Evolutionary conservation across 2,888 invertebrate genomes (phyloP), one percentile per base, ranked within the genome.

Genomic region (Tenthredo scrophulariae): DNA sequence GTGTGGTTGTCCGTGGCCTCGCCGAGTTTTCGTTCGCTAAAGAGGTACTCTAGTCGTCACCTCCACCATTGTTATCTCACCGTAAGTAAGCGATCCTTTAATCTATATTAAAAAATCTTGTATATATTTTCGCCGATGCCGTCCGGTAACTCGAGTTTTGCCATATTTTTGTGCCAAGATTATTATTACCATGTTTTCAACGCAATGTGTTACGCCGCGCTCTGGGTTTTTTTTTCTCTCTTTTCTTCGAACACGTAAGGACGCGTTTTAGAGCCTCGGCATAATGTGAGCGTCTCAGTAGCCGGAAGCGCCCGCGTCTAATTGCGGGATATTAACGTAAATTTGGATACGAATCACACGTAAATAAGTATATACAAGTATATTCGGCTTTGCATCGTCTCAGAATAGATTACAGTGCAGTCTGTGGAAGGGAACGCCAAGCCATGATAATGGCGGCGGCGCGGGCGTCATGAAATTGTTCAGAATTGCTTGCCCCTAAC

Each of bases 371-470:
- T 13, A 26, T 22, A 62, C 0, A 13, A 26, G 22, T 62, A 62
- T 4, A 62, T 13, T 13, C 26, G 62, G 26, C 22, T 62, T 13
- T 7, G 26, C 26, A 22, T 22, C 7, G 9, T 62, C 26, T 62
- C 26, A 2, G 62, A 26, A 4, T 26, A 26, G 26, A 62, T 62
- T 18, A 15, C 15, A 15, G 33, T 70, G n/a, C 70, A 26, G 6
- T n/a, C 13, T 29, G 70, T 33, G 7, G 22, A 18, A 18, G 33
- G 70, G n/a, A 70, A 70, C 33, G 37, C 70, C 29, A 29, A 67
- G 37, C 70, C 70, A 6, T 15, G 18, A 33, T 29, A 70, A 70
- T 70, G 70, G 70, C 70, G 70, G 70, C 33, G 70, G n/a, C 33
- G 15, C n/a, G 37, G 29, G 70, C 37, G 18, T 37, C 33, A 70